A percentile compares a stretch with the other conserved stretches of the same genome.
Evolutionary conservation across 2,113 vertebrate genomes (phyloP).

Genomic region (Bubo blakistoni): DNA sequence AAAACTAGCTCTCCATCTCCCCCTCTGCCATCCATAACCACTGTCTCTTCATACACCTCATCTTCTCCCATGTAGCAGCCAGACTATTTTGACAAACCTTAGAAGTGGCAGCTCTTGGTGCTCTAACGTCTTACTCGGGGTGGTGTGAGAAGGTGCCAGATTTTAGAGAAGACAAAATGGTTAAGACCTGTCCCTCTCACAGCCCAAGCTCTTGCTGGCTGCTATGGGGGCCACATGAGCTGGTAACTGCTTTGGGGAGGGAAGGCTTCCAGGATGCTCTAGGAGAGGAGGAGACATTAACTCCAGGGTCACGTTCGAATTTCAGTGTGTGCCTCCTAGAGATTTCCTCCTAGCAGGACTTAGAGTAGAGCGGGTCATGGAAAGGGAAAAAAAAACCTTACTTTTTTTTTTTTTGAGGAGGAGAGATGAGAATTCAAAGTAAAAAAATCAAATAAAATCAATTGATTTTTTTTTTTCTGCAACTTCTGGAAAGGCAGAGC

Average conservation of each 20-base stretch:
- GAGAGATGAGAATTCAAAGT: background rate
- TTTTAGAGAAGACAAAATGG: background rate
- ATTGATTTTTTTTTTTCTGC: background rate
- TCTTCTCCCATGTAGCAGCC: background rate
- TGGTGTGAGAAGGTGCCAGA: background rate
- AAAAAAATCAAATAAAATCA: background rate
- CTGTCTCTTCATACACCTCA: background rate
- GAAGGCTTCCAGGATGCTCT: background rate
- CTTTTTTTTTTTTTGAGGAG: background rate
- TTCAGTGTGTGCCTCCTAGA: background rate
- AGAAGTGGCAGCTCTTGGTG: background rate
- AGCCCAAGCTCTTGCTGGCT: background rate
- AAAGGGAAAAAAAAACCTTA: background rate
- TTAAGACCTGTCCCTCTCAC: background rate
- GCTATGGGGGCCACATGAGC: fast-evolving
- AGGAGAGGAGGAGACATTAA: background rate
- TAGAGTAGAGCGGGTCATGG: background rate
- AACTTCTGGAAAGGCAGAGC: background rate
- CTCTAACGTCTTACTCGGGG: background rate
- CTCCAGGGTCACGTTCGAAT: background rate
- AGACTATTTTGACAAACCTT: background rate
- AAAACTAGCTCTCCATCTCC: background rate
- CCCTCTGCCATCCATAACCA: background rate
- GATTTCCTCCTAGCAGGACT: background rate
- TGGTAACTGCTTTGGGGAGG: background rate